Percentiles rank a stretch among this genome's conserved stretches.
These are phyloP conservation scores for Phorcus lineatus DNA, from an alignment of 2,888 invertebrate genomes.

Conservation along the genomic window DNA sequence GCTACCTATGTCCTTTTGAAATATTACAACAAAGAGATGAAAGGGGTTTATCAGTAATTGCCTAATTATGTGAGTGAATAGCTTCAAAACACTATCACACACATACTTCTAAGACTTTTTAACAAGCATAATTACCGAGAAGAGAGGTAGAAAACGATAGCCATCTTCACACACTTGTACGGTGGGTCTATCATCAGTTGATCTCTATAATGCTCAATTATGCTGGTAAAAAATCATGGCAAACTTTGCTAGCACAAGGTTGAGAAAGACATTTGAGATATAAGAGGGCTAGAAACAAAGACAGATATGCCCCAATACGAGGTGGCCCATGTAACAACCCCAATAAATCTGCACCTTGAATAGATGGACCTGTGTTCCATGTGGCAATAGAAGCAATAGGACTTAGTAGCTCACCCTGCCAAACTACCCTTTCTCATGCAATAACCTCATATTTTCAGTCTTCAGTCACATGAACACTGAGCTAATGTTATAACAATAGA, in stretches of 20 bases:
- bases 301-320: not conserved
- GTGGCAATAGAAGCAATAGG: constrained; percentile 7
- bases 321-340: constrained; percentile 10
- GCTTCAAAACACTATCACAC: constrained; percentile 16
- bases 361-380: not conserved
- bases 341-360: not conserved
- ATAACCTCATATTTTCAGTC: not conserved
- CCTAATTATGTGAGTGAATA: constrained; percentile 11
- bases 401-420: not conserved
- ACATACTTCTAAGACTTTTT: constrained; percentile 21
- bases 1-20: not conserved
- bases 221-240: not conserved
- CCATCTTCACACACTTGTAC: not conserved
- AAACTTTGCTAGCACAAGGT: constrained; percentile 11
- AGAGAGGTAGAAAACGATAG: not conserved
- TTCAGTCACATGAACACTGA: not conserved
- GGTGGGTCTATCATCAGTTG: not conserved
- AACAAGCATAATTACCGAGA: constrained; percentile 21
- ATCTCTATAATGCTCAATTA: constrained; percentile 7
- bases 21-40: constrained; percentile 2
- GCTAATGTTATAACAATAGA: constrained; percentile 7
- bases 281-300: not conserved
- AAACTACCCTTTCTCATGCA: constrained; percentile 2
- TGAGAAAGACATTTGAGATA: constrained; percentile 21
- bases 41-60: constrained; percentile 20